A percentile compares a stretch with the other conserved stretches of the same genome.
These are phyloP conservation scores for Seladonia tumulorum DNA, from an alignment of 2,888 invertebrate genomes.

Conservation along the genomic window DNA sequence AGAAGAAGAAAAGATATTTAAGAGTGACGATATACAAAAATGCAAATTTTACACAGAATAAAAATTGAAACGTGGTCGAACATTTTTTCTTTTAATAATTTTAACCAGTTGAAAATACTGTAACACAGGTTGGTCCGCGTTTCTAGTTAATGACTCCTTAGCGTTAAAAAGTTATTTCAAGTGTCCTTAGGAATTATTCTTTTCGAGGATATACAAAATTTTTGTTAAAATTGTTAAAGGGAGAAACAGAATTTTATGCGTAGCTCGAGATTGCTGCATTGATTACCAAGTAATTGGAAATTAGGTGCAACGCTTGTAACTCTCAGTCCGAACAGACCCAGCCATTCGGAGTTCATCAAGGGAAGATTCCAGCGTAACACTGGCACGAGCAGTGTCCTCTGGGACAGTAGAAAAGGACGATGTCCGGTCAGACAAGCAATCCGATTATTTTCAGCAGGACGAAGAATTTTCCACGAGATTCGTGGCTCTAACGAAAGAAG, in stretches of 20 bases:
- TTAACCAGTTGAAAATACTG: too few relatives aligned
- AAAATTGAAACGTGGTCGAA: too few relatives aligned
- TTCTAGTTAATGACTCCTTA: too few relatives aligned
- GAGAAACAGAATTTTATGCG: background rate
- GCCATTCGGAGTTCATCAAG: background rate
- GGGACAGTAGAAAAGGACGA: constrained; percentile 11
- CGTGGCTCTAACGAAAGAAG: constrained; percentile 12
- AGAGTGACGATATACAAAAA: too few relatives aligned
- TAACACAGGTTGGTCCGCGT: too few relatives aligned
- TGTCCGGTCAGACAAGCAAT: constrained; percentile 17
- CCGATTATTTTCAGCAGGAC: constrained; percentile 41
- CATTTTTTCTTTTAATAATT: too few relatives aligned
- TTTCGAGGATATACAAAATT: too few relatives aligned
- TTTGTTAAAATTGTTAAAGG: background rate
- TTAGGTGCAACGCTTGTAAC: background rate
- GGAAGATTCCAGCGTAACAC: background rate
- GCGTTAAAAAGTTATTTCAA: too few relatives aligned
- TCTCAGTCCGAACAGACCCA: background rate
- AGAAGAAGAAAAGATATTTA: too few relatives aligned
- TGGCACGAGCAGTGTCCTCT: background rate
- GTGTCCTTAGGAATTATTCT: too few relatives aligned
- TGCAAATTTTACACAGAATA: too few relatives aligned
- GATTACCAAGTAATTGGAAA: background rate
- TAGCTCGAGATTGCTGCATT: background rate
- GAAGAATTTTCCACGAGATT: constrained; percentile 27